phyloP scores from a whole-genome alignment of 1,140 invertebrate genomes.

The Cotesia glomerata region DNA sequence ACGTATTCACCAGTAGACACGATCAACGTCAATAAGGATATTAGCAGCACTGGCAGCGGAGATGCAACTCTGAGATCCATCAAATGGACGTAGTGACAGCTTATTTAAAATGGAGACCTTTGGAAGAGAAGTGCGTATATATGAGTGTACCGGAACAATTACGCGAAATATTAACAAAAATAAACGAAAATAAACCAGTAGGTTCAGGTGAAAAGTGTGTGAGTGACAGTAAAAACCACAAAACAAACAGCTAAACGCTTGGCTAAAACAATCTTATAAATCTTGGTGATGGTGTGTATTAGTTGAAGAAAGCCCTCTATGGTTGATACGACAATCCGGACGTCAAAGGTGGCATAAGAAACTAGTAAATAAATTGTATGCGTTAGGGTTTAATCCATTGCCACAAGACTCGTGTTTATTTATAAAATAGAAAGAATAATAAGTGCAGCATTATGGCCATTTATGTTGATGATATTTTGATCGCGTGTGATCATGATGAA shows the following conservation, averaged over 20 bases:
- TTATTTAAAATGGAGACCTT: conserved; percentile 47
- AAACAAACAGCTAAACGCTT: no score
- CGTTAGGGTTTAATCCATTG: conserved; percentile 20
- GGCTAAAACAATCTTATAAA: neutral
- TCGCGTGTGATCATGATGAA: conserved; percentile 44
- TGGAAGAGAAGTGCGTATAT: conserved; percentile 44
- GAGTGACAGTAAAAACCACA: no score
- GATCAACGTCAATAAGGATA: conserved; percentile 24
- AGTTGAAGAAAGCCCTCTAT: neutral
- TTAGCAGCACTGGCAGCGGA: conserved; percentile 38
- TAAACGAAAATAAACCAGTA: neutral
- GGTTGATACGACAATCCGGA: neutral
- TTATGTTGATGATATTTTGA: conserved; percentile 38
- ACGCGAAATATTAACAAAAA: neutral
- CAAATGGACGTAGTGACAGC: conserved; percentile 50
- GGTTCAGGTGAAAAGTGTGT: neutral
- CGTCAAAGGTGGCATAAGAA: neutral
- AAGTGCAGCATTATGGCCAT: conserved; percentile 26
- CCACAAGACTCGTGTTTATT: conserved; percentile 34
- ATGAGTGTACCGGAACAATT: conserved; percentile 23
- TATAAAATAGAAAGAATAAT: conserved; percentile 20
- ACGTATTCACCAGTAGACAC: conserved; percentile 27
- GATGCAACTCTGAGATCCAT: conserved; percentile 17
- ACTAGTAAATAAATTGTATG: conserved; percentile 3
- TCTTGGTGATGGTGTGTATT: neutral